Evolutionary conservation across 2,113 vertebrate genomes (phyloP).

Genomic region (Cephalopholis sonnerati): DNA sequence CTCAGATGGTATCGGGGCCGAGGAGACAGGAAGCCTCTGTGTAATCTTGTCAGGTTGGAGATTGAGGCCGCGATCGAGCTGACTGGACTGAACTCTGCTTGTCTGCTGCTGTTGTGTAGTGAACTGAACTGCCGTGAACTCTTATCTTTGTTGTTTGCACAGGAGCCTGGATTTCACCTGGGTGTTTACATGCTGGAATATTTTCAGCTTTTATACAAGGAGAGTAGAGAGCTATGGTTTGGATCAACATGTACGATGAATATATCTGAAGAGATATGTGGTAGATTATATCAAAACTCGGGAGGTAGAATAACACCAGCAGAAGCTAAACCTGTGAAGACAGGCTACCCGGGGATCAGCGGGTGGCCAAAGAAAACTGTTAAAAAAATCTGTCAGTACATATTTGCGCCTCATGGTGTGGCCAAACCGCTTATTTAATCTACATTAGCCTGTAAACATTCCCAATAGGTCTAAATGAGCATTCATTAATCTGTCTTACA

Average conservation of each 20-base stretch:
- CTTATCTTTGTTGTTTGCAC: conserved; percentile 36
- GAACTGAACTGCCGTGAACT: conserved; percentile 44
- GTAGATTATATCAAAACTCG: conserved; percentile 16
- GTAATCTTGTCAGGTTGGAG: conserved; percentile 83
- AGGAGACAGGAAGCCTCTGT: conserved; percentile 84
- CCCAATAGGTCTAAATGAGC: too few species aligned
- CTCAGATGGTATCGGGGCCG: conserved; percentile 79
- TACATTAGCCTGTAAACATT: too few species aligned
- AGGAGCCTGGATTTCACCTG: conserved; percentile 42
- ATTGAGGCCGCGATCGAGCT: conserved; percentile 71
- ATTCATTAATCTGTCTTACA: too few species aligned
- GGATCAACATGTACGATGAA: conserved; percentile 5
- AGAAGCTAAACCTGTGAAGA: conserved; percentile 29
- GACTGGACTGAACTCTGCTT: conserved; percentile 54
- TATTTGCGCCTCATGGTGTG: too few species aligned
- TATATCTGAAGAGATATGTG: conserved; percentile 8
- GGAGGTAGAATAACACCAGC: conserved; percentile 3
- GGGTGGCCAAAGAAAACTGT: too few species aligned
- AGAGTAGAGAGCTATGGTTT: conserved; percentile 13
- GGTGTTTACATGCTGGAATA: conserved; percentile 30
- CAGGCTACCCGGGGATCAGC: too few species aligned
- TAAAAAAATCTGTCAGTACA: too few species aligned
- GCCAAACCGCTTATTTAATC: too few species aligned
- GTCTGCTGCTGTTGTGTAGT: conserved; percentile 45
- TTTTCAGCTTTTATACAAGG: conserved; percentile 17